Conservation (phyloP, 2,797 vertebrate genomes). For the Malacoraja senta region DNA sequence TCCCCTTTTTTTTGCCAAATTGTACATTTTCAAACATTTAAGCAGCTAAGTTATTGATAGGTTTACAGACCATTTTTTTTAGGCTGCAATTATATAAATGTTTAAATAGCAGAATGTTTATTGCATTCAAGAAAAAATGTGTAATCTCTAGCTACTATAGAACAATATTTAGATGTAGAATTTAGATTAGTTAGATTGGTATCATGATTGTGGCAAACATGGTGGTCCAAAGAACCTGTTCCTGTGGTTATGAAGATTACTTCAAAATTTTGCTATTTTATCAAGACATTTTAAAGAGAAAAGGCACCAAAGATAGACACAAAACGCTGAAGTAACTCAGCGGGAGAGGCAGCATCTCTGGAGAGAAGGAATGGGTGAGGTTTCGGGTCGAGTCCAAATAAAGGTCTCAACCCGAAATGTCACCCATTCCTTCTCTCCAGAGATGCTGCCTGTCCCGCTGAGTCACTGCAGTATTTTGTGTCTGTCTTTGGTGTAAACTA, state of each 20-base stretch:
- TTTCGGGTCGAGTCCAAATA: no score
- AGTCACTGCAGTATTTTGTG: no score
- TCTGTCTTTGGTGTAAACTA: no score
- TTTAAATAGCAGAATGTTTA: not conserved
- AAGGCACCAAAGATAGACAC: not conserved
- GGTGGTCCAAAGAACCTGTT: no score
- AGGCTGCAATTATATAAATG: not conserved
- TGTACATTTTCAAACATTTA: not conserved
- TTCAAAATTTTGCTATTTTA: not conserved
- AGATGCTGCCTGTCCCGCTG: no score
- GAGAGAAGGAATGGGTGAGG: no score
- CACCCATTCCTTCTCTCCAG: no score
- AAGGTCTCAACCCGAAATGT: no score
- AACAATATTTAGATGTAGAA: not conserved
- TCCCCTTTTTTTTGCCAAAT: not conserved
- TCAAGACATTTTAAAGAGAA: not conserved
- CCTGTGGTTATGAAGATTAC: not conserved
- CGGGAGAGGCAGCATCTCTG: no score
- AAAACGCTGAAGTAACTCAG: no score
- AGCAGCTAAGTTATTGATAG: not conserved
- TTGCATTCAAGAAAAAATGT: not conserved
- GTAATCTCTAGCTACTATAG: not conserved
- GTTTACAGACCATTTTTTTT: not conserved
- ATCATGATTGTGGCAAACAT: no score
- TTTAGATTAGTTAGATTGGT: no score